phyloP scores from a whole-genome alignment of 2,888 invertebrate genomes.

The Cataglyphis altisquamis region DNA sequence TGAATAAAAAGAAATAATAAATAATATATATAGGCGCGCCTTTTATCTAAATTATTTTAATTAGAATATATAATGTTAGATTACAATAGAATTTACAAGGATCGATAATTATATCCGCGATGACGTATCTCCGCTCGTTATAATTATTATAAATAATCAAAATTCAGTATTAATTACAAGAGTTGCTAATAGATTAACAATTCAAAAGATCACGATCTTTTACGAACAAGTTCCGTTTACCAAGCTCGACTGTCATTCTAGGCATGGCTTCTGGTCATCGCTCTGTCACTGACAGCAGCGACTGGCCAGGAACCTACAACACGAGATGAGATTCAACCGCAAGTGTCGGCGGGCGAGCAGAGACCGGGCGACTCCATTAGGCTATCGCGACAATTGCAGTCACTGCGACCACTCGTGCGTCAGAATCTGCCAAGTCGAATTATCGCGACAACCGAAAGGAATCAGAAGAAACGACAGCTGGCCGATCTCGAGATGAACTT shows the following conservation, averaged over 20 bases:
- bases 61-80: neutral
- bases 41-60: neutral
- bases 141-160: conserved; percentile 8
- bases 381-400: conserved; percentile 68
- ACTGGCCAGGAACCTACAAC: conserved; percentile 76
- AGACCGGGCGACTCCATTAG: conserved; percentile 62
- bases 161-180: neutral
- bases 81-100: neutral
- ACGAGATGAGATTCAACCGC: conserved; percentile 66
- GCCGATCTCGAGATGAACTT: conserved; percentile 68
- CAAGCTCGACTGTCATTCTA: conserved; percentile 54
- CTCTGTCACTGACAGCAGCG: conserved; percentile 73
- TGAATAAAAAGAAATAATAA: neutral
- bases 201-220: neutral
- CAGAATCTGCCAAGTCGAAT: conserved; percentile 54
- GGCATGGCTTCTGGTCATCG: conserved; percentile 78
- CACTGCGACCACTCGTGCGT: conserved; percentile 61
- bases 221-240: conserved; percentile 3
- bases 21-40: too few species aligned
- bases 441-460: conserved; percentile 23
- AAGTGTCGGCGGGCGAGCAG: conserved; percentile 51
- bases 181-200: conserved; percentile 13
- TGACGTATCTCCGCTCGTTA: neutral
- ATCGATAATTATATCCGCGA: neutral
- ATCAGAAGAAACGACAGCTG: conserved; percentile 76